Evolutionary conservation across 2,888 invertebrate genomes (phyloP).

Genomic region (Physocephala rufipes): DNA sequence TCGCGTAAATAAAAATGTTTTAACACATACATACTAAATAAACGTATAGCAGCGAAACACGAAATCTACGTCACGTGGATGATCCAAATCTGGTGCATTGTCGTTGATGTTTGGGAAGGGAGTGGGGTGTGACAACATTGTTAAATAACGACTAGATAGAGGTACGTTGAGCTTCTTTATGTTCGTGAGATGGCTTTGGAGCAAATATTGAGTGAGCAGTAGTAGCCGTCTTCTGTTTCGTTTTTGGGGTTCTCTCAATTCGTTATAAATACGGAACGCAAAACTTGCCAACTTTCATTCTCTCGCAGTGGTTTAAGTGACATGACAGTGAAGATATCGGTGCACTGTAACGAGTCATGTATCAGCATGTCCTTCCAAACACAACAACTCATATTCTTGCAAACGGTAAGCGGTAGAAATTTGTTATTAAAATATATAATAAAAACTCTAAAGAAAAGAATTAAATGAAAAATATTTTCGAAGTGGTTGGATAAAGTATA

Average conservation of each 20-base stretch:
- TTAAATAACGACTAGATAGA: no score
- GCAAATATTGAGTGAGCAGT: no score
- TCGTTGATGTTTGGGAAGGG: no score
- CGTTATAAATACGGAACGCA: conserved; percentile 61
- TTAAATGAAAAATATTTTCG: conserved; percentile 19
- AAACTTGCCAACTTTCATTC: conserved; percentile 61
- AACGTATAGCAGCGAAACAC: no score
- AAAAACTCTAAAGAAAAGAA: conserved; percentile 11
- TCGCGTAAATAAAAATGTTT: no score
- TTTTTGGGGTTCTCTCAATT: conserved; percentile 17
- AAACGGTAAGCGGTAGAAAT: conserved; percentile 60
- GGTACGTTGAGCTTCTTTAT: no score
- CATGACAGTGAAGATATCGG: conserved; percentile 67
- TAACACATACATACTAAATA: no score
- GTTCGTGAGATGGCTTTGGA: no score
- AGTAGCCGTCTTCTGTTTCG: neutral
- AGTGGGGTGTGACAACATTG: no score
- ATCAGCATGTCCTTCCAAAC: conserved; percentile 67
- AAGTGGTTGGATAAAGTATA: neutral
- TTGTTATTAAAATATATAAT: conserved; percentile 34
- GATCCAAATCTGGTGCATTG: no score
- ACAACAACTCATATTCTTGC: conserved; percentile 65
- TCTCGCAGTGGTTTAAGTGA: conserved; percentile 67
- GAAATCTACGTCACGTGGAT: no score
- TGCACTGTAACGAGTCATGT: conserved; percentile 66